Conservation (phyloP, 1,140 invertebrate species). For the Nixonia krombeini region DNA sequence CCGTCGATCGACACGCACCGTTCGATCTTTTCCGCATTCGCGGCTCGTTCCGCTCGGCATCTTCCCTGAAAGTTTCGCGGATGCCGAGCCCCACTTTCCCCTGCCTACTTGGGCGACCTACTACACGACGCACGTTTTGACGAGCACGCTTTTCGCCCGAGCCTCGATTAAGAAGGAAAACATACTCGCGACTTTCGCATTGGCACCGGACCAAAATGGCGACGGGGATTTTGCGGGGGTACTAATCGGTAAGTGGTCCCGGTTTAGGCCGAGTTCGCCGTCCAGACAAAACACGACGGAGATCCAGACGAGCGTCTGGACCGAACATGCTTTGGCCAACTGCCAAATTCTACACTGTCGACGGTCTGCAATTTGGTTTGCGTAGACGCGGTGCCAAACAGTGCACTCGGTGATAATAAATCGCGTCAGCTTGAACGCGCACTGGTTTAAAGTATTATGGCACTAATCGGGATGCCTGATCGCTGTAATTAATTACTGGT, state of each 20-base stretch:
- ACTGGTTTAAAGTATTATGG: too few species aligned
- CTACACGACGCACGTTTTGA: too few species aligned
- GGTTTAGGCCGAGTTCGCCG: background rate
- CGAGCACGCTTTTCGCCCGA: background rate
- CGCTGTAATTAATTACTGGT: too few species aligned
- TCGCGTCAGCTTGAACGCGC: too few species aligned
- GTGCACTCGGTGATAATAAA: too few species aligned
- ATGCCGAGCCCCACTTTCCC: too few species aligned
- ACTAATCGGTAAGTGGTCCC: constrained; percentile 1
- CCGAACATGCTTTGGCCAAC: background rate
- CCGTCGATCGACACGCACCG: too few species aligned
- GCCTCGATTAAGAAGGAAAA: background rate
- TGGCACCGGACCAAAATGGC: background rate
- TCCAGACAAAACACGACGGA: constrained; percentile 5
- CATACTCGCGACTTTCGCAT: background rate
- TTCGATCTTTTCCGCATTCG: too few species aligned
- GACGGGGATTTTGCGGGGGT: background rate
- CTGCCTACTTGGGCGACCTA: too few species aligned
- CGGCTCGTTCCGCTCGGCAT: too few species aligned
- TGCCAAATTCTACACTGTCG: constrained; percentile 1
- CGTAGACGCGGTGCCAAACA: background rate
- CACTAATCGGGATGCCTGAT: too few species aligned
- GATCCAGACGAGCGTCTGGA: constrained; percentile 4
- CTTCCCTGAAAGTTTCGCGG: too few species aligned
- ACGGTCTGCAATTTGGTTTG: background rate